phyloP scores from a whole-genome alignment of 2,113 vertebrate species.

The Periophthalmus modestus region DNA sequence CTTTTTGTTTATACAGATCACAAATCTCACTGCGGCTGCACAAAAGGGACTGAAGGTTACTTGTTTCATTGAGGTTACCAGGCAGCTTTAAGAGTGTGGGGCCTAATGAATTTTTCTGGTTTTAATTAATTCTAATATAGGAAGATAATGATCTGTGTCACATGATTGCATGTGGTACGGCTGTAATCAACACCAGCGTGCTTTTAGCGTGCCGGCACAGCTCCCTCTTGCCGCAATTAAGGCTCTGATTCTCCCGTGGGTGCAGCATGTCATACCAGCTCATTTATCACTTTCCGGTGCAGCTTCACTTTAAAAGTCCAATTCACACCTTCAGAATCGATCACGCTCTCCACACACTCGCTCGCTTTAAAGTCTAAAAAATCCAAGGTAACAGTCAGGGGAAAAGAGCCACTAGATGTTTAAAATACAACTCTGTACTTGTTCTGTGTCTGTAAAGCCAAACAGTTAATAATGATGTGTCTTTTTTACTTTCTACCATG shows the following conservation, averaged over 20 bases:
- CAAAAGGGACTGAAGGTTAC: slow-evolving; percentile 16
- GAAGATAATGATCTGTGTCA: slow-evolving; percentile 51
- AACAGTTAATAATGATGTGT: not conserved
- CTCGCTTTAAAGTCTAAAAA: slow-evolving; percentile 4
- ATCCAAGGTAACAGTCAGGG: slow-evolving; percentile 32
- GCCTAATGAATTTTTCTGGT: slow-evolving; percentile 26
- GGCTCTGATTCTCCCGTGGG: slow-evolving; percentile 51
- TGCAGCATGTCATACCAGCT: slow-evolving; percentile 37
- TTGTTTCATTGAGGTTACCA: slow-evolving; percentile 21
- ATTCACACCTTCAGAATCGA: slow-evolving; percentile 57
- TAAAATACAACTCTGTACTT: too few relatives aligned
- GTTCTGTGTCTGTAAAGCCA: too few relatives aligned
- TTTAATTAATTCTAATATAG: slow-evolving; percentile 52
- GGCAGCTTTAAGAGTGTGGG: slow-evolving; percentile 19
- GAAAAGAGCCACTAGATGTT: not conserved
- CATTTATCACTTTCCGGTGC: slow-evolving; percentile 40
- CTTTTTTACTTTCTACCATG: too few relatives aligned
- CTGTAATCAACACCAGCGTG: slow-evolving; percentile 59
- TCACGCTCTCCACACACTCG: slow-evolving; percentile 27
- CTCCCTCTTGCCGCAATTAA: slow-evolving; percentile 38
- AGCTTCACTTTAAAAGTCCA: slow-evolving; percentile 49
- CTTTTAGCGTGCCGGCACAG: slow-evolving; percentile 48
- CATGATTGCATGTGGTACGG: slow-evolving; percentile 33
- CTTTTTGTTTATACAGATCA: slow-evolving; percentile 1
- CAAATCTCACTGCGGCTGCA: not conserved